These are phyloP conservation scores for Centropyge bicolor DNA, from an alignment of 2,797 vertebrate genomes.

Conservation along the genomic window DNA sequence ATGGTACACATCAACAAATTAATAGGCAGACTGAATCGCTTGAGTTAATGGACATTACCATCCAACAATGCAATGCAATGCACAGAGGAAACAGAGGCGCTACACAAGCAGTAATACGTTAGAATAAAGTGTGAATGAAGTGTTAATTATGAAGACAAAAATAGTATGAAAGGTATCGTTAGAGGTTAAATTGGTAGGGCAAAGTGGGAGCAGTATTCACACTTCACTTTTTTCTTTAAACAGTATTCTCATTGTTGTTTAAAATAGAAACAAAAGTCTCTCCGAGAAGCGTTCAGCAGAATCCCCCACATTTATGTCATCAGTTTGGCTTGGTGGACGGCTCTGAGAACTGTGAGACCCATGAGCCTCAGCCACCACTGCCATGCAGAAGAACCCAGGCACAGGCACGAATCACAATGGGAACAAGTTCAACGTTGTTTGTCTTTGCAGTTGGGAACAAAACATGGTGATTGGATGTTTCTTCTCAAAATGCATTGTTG, in stretches of 20 bases:
- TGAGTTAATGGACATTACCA: background rate
- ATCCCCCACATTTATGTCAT: background rate
- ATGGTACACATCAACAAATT: background rate
- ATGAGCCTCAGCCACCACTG: background rate
- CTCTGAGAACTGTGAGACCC: background rate
- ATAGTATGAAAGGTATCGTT: background rate
- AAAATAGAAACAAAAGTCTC: no score
- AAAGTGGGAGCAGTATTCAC: background rate
- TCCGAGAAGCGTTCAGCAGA: no score
- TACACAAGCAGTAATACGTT: background rate
- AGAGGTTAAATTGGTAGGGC: no score
- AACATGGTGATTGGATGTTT: background rate
- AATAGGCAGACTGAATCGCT: no score
- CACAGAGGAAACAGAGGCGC: background rate
- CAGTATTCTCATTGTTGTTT: no score
- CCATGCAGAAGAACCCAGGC: background rate
- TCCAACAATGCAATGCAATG: background rate
- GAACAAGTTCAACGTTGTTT: background rate
- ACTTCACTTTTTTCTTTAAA: no score
- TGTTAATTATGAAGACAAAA: background rate
- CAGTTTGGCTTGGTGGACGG: no score
- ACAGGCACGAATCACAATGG: background rate
- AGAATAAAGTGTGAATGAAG: background rate
- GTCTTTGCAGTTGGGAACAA: background rate
- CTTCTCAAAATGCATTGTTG: background rate